These are phyloP conservation scores for Thelaira solivaga DNA, from an alignment of 2,888 invertebrate species.

Conservation along the genomic window DNA sequence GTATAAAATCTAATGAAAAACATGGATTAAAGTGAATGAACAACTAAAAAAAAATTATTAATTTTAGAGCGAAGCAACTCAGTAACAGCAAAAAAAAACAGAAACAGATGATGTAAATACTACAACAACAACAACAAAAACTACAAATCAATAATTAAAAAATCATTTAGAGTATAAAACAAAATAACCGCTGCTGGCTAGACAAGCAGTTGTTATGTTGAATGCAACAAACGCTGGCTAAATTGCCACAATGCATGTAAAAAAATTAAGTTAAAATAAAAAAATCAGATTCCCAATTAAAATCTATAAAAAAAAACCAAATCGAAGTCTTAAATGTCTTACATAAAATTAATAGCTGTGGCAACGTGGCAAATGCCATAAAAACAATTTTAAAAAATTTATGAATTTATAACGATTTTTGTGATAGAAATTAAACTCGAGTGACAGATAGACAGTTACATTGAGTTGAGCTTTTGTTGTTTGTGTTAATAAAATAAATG, in stretches of 20 bases:
- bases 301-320: no score
- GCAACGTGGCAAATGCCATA: constrained; percentile 24
- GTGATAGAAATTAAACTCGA: constrained; percentile 4
- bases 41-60: not conserved
- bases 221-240: not conserved
- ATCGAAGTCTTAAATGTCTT: constrained; percentile 30
- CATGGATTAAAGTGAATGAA: constrained; percentile 26
- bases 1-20: constrained; percentile 9
- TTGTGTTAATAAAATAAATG: not conserved
- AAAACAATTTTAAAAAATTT: not conserved
- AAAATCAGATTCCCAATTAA: constrained; percentile 20
- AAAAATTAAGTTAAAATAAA: constrained; percentile 11
- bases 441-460: not conserved
- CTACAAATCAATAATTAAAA: constrained; percentile 34
- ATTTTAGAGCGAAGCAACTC: not conserved
- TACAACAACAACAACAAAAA: no score
- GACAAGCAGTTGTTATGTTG: not conserved
- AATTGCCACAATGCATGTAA: not conserved
- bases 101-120: no score
- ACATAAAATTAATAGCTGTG: constrained; percentile 26
- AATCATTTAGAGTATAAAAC: constrained; percentile 15
- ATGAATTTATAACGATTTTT: constrained; percentile 19
- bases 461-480: not conserved
- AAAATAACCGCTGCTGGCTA: not conserved
- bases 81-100: not conserved